Conservation (phyloP, 2,113 vertebrate species). For the Phrynosoma platyrhinos region DNA sequence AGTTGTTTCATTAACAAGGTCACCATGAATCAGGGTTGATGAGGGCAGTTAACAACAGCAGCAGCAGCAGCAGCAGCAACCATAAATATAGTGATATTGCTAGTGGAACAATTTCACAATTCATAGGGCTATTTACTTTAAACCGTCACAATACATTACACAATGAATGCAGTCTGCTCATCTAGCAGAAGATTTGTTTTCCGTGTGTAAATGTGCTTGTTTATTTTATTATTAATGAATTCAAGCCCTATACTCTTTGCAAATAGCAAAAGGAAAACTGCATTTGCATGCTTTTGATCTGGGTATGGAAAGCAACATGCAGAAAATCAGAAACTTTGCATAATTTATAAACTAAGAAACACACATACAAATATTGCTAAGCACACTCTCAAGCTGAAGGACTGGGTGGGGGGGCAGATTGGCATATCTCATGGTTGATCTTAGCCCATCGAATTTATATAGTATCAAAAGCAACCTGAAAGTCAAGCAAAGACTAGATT, state of each 20-base stretch:
- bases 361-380: not conserved
- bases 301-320: not conserved
- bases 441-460: not conserved
- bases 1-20: no score
- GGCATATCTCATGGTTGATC: not conserved
- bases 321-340: slow-evolving; percentile 11
- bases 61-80: no score
- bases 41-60: no score
- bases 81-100: no score
- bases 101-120: not conserved
- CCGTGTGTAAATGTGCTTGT: not conserved
- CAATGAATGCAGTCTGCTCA: not conserved
- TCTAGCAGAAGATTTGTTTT: slow-evolving; percentile 19
- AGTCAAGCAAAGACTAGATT: not conserved
- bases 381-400: not conserved
- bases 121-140: not conserved
- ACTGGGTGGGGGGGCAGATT: not conserved
- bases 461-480: not conserved
- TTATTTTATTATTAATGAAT: slow-evolving; percentile 26
- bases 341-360: slow-evolving; percentile 7
- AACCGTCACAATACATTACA: not conserved
- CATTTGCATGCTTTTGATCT: slow-evolving; percentile 27
- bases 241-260: not conserved
- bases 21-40: no score
- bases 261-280: not conserved